A percentile compares a stretch with the other conserved stretches of the same genome.
Evolutionary conservation across 2,797 vertebrate genomes (phyloP).

Genomic region (Spinibarbus caldwelli): DNA sequence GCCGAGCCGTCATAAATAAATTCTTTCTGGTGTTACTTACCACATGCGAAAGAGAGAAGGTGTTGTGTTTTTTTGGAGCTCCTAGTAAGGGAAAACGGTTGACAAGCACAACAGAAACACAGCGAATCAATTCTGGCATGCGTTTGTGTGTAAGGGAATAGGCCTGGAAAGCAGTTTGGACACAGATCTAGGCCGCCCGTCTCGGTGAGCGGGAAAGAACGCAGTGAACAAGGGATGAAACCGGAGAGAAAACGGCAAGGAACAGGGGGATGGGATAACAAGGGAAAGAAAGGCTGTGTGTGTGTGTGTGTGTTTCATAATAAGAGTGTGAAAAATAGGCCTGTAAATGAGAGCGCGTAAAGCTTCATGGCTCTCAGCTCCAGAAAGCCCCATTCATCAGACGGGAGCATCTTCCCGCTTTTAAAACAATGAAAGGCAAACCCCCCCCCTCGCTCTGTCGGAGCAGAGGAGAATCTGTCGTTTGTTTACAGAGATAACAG

Average conservation of each 20-base stretch:
- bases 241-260: conserved; percentile 61
- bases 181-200: conserved; percentile 78
- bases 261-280: conserved; percentile 23
- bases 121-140: conserved; percentile 79
- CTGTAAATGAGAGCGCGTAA: conserved; percentile 76
- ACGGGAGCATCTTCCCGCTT: conserved; percentile 69
- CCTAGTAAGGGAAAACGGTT: conserved; percentile 48
- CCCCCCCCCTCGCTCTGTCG: conserved; percentile 58
- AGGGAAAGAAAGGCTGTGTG: conserved; percentile 24
- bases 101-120: conserved; percentile 75
- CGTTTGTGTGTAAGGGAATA: conserved; percentile 73
- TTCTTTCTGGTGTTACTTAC: conserved; percentile 65
- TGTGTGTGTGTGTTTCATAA: conserved; percentile 32
- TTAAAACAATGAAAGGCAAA: conserved; percentile 70
- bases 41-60: conserved; percentile 66
- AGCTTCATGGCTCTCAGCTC: conserved; percentile 74
- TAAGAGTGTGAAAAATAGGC: conserved; percentile 35
- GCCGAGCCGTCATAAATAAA: conserved; percentile 59
- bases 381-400: conserved; percentile 77
- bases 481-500: conserved; percentile 75
- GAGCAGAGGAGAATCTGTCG: conserved; percentile 60
- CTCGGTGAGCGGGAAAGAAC: conserved; percentile 55
- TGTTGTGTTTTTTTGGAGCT: conserved; percentile 55
- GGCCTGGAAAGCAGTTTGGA: conserved; percentile 81
- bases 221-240: conserved; percentile 74